These are phyloP conservation scores for Drosophila fuyamai DNA, from an alignment of 1,140 invertebrate species.

Conservation along the genomic window DNA sequence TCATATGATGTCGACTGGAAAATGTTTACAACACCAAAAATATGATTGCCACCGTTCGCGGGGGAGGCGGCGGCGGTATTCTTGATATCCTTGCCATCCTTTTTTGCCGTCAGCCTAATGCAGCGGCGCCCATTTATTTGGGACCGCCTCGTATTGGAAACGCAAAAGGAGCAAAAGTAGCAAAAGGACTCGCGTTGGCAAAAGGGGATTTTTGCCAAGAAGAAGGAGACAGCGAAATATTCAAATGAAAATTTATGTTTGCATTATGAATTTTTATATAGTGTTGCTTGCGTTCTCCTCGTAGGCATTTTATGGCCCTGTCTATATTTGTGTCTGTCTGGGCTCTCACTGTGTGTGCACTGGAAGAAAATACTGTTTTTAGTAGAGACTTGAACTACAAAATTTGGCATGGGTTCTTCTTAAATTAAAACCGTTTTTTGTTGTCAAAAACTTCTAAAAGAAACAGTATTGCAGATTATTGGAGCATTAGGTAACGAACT, in stretches of 20 bases:
- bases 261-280: slow-evolving; percentile 85
- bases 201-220: slow-evolving; percentile 63
- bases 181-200: slow-evolving; percentile 22
- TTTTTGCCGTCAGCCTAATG: slow-evolving; percentile 54
- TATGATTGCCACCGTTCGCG: slow-evolving; percentile 63
- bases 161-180: slow-evolving; percentile 3
- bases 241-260: slow-evolving; percentile 85
- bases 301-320: slow-evolving; percentile 80
- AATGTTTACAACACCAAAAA: slow-evolving; percentile 79
- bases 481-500: too few species aligned
- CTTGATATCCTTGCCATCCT: slow-evolving; percentile 43
- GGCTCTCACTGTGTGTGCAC: slow-evolving; percentile 9
- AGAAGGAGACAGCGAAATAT: slow-evolving; percentile 76
- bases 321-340: slow-evolving; percentile 39
- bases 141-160: slow-evolving; percentile 6
- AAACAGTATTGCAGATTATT: too few species aligned
- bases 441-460: too few species aligned
- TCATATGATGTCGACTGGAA: slow-evolving; percentile 83
- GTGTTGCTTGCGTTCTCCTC: slow-evolving; percentile 62
- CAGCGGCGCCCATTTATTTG: slow-evolving; percentile 66
- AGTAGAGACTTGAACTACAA: too few species aligned
- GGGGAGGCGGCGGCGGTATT: slow-evolving; percentile 24
- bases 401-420: too few species aligned
- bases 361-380: neutral
- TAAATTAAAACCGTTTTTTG: too few species aligned